Evolutionary conservation across 2,888 invertebrate species (phyloP).

Genomic region (Tenthredo mesomela): DNA sequence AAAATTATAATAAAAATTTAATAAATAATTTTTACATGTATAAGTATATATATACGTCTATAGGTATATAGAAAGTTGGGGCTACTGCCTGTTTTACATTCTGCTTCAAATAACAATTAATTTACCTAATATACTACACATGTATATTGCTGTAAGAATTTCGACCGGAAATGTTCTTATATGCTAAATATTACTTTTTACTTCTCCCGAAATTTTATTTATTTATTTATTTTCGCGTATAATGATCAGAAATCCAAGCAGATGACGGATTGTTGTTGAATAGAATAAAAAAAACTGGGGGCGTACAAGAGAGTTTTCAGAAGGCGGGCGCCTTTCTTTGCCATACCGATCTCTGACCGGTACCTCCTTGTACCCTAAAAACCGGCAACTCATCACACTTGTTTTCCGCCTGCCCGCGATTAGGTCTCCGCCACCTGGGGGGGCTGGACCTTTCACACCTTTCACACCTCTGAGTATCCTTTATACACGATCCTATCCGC

Average conservation of each 20-base stretch:
- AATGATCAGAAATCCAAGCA: not conserved
- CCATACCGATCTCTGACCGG: slow-evolving; percentile 36
- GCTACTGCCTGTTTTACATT: slow-evolving; percentile 13
- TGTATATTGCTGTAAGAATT: not conserved
- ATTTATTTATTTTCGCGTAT: not conserved
- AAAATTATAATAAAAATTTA: slow-evolving; percentile 35
- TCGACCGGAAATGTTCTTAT: not conserved
- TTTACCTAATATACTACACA: slow-evolving; percentile 9
- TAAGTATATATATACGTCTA: no score
- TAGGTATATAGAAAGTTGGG: slow-evolving; percentile 14
- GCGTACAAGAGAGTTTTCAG: slow-evolving; percentile 41
- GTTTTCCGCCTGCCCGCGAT: slow-evolving; percentile 73
- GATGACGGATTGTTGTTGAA: slow-evolving; percentile 3
- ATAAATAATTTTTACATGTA: not conserved
- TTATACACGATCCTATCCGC: slow-evolving; percentile 40
- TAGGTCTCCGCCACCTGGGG: slow-evolving; percentile 69
- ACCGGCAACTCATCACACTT: slow-evolving; percentile 72
- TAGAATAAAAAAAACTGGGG: not conserved
- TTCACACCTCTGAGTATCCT: slow-evolving; percentile 65
- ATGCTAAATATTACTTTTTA: not conserved
- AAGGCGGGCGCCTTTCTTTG: slow-evolving; percentile 41
- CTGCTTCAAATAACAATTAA: not conserved
- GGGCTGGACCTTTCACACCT: slow-evolving; percentile 68
- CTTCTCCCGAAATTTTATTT: no score
- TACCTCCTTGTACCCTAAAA: slow-evolving; percentile 51